These are phyloP conservation scores for Zaprionus ghesquierei DNA, from an alignment of 1,140 invertebrate genomes.

Conservation along the genomic window DNA sequence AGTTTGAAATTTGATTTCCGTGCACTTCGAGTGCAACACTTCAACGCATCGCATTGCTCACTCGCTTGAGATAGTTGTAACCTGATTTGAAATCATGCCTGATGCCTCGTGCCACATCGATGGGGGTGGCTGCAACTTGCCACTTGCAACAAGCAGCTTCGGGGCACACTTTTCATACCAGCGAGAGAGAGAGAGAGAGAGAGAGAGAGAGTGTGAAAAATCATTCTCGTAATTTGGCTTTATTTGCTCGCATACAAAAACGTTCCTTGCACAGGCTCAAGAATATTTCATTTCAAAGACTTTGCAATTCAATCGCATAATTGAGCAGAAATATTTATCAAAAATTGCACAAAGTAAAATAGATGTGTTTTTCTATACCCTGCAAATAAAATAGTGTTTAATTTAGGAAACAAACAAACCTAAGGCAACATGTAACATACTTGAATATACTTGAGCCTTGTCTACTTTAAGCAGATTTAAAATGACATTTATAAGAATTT, in stretches of 20 bases:
- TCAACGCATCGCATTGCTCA: slow-evolving; percentile 4
- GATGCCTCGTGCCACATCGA: too few species aligned
- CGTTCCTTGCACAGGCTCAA: background rate
- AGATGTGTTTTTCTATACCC: background rate
- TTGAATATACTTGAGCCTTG: too few species aligned
- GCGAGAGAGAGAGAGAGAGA: too few species aligned
- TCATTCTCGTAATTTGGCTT: slow-evolving; percentile 22
- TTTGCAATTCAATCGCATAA: slow-evolving; percentile 4
- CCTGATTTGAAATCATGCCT: background rate
- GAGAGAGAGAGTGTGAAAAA: slow-evolving; percentile 4
- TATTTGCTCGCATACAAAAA: slow-evolving; percentile 10
- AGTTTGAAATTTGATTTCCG: slow-evolving; percentile 26
- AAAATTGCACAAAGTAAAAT: background rate
- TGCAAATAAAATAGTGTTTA: too few species aligned
- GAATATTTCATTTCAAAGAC: slow-evolving; percentile 9
- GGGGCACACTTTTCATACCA: background rate
- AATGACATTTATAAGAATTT: too few species aligned
- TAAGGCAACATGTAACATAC: too few species aligned
- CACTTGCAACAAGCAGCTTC: background rate
- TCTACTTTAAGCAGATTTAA: too few species aligned
- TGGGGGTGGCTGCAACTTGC: background rate
- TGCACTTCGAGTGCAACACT: slow-evolving; percentile 1
- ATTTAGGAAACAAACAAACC: too few species aligned
- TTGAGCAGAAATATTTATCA: background rate
- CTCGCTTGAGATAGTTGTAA: background rate